phyloP scores from a whole-genome alignment of 1,140 invertebrate species.

The Episyrphus balteatus region DNA sequence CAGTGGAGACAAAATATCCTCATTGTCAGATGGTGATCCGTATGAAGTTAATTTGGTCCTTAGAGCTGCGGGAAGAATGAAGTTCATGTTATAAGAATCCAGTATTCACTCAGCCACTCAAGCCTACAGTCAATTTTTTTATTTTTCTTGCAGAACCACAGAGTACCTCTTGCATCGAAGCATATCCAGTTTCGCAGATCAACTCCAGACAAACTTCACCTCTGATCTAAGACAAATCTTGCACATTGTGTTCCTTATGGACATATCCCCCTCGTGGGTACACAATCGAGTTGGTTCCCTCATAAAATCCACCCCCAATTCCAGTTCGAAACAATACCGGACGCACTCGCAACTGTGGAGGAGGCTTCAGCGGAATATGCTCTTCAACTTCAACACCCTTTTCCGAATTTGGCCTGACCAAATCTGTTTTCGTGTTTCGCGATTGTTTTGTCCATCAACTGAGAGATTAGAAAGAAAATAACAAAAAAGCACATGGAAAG shows the following conservation, averaged over 20 bases:
- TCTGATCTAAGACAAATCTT: constrained; percentile 92
- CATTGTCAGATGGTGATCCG: constrained; percentile 18
- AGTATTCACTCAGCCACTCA: too few species aligned
- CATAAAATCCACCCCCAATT: constrained; percentile 1
- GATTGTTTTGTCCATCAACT: constrained; percentile 54
- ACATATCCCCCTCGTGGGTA: constrained; percentile 50
- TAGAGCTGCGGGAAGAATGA: constrained; percentile 26
- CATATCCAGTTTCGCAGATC: constrained; percentile 95
- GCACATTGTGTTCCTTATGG: constrained; percentile 92
- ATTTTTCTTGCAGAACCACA: constrained; percentile 54
- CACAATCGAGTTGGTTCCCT: constrained; percentile 19
- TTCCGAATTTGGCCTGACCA: constrained; percentile 81
- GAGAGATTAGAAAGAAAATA: constrained; percentile 3
- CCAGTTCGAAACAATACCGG: constrained; percentile 18
- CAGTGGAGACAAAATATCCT: constrained; percentile 22
- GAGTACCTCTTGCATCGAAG: constrained; percentile 92
- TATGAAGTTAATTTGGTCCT: constrained; percentile 14
- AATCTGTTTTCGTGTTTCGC: constrained; percentile 89
- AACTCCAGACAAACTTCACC: constrained; percentile 98
- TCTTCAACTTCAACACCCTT: constrained; percentile 86
- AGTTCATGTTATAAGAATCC: constrained; percentile 35
- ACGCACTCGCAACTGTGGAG: constrained; percentile 40
- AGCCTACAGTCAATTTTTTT: too few species aligned
- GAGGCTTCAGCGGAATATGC: constrained; percentile 85
- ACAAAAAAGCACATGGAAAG: constrained; percentile 3